Base-by-base conservation (phyloP, 1,140 invertebrate species). In the Eupristina koningsbergeri region DNA sequence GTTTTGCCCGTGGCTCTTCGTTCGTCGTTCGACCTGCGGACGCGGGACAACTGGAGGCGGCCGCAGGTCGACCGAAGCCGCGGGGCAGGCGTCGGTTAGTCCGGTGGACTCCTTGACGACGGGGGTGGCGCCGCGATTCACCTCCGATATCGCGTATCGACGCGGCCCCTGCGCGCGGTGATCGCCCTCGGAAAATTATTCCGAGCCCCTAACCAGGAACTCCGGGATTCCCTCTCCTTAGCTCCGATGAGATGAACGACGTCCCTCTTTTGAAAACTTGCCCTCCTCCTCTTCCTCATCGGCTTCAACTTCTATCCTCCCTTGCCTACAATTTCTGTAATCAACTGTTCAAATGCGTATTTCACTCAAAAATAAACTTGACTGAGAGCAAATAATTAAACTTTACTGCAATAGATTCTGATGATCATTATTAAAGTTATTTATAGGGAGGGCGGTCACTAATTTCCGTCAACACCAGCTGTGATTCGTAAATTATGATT, bases 141-240 rank as follows among this genome's bases (percentile, higher is more conserved):
- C 6, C 29, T 53, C 31, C 45, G 45, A 26, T 36, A 29, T 22
- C 67, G 61, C 47, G 15, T 83, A 83, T 83, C 81, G 81, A 83
- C 80, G 34, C 69, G 50, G 1, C 22, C n/a, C 47, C 7, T 17
- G 41, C n/a, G 22, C 50, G 1, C 82, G 82, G 82, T 79, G 75
- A 84, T 84, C 76, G 75, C 64, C 82, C 82, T 74, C 76, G 79
- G n/a, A n/a, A 79, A 84, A 84, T 79, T 79, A 79, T 71, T 77
- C 63, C 34, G 17, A 3, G 53, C 9, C 0, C n/a, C n/a, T n/a
- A n/a, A 29, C 53, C 22, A 5, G 47, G 29, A 0, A 47, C 41
- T 36, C 1, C 19, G 7, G 77, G 29, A n/a, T n/a, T n/a, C n/a
- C n/a, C n/a, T n/a, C n/a, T n/a, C n/a, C n/a, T n/a, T n/a, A n/a